phyloP scores from a whole-genome alignment of 2,113 vertebrate genomes.

The Passer domesticus region DNA sequence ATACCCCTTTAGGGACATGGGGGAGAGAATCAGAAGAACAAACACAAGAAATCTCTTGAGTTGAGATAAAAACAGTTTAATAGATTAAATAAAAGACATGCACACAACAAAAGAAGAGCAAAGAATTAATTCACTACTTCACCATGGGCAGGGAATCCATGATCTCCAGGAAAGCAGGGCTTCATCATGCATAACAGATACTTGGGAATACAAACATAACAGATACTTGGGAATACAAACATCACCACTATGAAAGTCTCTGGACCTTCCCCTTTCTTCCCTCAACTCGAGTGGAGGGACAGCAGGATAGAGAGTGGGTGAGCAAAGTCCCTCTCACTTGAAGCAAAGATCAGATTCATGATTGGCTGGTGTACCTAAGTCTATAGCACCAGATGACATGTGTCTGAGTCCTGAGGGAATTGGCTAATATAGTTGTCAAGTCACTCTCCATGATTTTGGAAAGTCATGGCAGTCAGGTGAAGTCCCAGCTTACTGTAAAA shows the following conservation, averaged over 20 bases:
- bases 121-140: background rate
- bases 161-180: background rate
- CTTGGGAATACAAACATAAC: background rate
- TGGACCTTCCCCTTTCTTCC: background rate
- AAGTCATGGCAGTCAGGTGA: background rate
- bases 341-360: background rate
- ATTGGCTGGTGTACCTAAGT: accelerated
- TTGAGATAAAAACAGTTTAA: background rate
- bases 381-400: background rate
- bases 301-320: background rate
- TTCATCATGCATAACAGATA: background rate
- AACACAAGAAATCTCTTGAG: background rate
- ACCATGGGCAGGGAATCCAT: background rate
- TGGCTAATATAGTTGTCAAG: background rate
- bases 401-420: background rate
- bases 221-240: background rate
- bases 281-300: accelerated
- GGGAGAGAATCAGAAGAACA: background rate
- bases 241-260: too few species aligned
- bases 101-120: background rate
- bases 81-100: background rate
- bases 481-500: background rate
- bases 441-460: background rate
- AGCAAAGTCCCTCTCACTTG: background rate
- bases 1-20: background rate